phyloP scores from a whole-genome alignment of 2,888 invertebrate genomes.

The Thelaira solivaga region DNA sequence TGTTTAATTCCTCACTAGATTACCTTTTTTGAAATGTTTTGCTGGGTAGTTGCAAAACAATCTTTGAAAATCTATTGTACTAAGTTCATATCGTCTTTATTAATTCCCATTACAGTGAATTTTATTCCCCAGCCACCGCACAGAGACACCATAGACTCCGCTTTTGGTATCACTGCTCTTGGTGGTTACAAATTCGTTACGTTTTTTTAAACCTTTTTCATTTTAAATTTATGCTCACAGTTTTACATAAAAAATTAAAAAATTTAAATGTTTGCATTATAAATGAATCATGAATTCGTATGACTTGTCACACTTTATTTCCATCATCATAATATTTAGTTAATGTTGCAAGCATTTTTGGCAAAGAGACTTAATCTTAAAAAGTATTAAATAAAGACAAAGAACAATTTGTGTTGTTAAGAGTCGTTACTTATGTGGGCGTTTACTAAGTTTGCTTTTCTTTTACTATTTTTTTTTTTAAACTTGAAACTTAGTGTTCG shows the following conservation, averaged over 20 bases:
- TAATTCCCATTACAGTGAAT: too few species aligned
- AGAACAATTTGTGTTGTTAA: slow-evolving; percentile 39
- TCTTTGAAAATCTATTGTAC: too few species aligned
- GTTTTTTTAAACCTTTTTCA: too few species aligned
- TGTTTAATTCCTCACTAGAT: too few species aligned
- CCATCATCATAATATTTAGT: neutral
- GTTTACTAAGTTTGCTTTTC: slow-evolving; percentile 31
- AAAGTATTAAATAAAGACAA: slow-evolving; percentile 28
- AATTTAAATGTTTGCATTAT: slow-evolving; percentile 2
- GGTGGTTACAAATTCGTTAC: too few species aligned
- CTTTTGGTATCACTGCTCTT: too few species aligned
- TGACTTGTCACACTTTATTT: slow-evolving; percentile 46
- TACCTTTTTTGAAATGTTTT: too few species aligned
- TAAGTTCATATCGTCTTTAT: too few species aligned
- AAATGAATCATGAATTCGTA: slow-evolving; percentile 25
- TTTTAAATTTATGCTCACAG: too few species aligned
- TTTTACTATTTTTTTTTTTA: neutral
- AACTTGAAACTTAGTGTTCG: slow-evolving; percentile 45
- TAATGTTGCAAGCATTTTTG: slow-evolving; percentile 10
- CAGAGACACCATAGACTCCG: too few species aligned
- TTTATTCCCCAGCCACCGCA: too few species aligned
- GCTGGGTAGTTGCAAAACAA: too few species aligned
- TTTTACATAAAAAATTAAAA: neutral
- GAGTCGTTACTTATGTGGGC: slow-evolving; percentile 42
- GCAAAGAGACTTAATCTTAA: neutral